phyloP scores from a whole-genome alignment of 2,797 vertebrate species.

The Bufotes viridis region DNA sequence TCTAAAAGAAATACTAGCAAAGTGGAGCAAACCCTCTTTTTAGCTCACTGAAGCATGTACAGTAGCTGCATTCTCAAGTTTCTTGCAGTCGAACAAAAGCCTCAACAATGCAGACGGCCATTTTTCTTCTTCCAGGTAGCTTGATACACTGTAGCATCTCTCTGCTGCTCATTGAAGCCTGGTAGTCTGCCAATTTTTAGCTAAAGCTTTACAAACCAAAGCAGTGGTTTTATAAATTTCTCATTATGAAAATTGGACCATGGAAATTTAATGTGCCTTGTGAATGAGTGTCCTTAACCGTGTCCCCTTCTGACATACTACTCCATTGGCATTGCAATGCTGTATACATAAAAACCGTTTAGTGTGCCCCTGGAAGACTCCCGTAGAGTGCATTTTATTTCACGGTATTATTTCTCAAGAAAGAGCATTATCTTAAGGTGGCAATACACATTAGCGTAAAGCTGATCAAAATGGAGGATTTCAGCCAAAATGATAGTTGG shows the following conservation, averaged over 20 bases:
- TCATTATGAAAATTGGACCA: conserved; percentile 27
- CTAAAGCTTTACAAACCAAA: conserved; percentile 28
- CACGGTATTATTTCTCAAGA: neutral
- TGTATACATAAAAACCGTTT: neutral
- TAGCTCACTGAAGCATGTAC: conserved; percentile 21
- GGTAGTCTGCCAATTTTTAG: conserved; percentile 28
- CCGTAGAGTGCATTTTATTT: neutral
- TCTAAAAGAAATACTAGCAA: neutral
- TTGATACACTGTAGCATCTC: conserved; percentile 37
- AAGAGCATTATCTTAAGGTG: too few relatives aligned
- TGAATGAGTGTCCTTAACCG: neutral
- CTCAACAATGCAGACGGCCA: conserved; percentile 26
- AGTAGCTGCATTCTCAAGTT: conserved; percentile 36
- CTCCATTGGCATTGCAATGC: neutral
- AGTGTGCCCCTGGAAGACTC: neutral
- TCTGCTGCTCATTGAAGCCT: conserved; percentile 1
- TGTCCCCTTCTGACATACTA: conserved; percentile 12
- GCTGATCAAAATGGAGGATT: too few relatives aligned
- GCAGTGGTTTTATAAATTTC: conserved; percentile 4
- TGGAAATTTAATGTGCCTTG: conserved; percentile 25
- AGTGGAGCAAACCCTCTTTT: conserved; percentile 5
- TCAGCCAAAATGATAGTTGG: too few relatives aligned
- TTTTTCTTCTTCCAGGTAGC: conserved; percentile 32
- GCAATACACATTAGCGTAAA: too few relatives aligned
- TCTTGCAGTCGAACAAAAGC: conserved; percentile 17